Evolutionary conservation across 2,888 invertebrate genomes (phyloP), one percentile per base, ranked within the genome.

Genomic region (Balanococcus diminutus): DNA sequence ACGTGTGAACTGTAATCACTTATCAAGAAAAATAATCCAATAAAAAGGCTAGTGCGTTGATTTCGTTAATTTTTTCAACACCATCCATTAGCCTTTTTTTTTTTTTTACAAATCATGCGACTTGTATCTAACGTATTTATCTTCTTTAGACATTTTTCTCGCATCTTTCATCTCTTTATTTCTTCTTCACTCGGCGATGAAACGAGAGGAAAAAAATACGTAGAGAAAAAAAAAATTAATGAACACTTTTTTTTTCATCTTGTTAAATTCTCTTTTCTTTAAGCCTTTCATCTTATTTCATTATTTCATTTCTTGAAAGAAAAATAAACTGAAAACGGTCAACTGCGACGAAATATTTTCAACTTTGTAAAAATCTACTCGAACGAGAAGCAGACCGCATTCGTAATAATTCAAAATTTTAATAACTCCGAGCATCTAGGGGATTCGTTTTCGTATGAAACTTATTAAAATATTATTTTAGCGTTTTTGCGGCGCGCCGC

Each of bases 401-500:
- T 79, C 36, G 75, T 79, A 79, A 79, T 79, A 79, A 79, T 36
- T 79, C 75, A 79, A 79, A 75, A 79, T 79, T 79, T 79, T 79
- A 79, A 79, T 79, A 79, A 79, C 75, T 25, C 25, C 9, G n/a
- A 36, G 36, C 36, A n/a, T 79, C 9, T 16, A 2, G 36, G 22
- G 28, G 28, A 79, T 36, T 79, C n/a, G 32, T 32, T 36, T 36
- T 79, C n/a, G 32, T 32, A n/a, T 32, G 31, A 79, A 79, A 79
- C 75, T 79, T 79, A 79, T 79, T 79, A 79, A 79, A 79, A 79
- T 79, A 79, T 79, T 79, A 36, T 79, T 79, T 36, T 36, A 79
- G 75, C 22, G n/a, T 36, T 72, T 72, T 36, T 72, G 72, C 31
- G 72, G 32, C 28, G 67, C 19, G 28, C 75, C 2, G 11, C 56